These are phyloP conservation scores for Delichon dasypus DNA, from an alignment of 2,797 vertebrate species.

Conservation along the genomic window DNA sequence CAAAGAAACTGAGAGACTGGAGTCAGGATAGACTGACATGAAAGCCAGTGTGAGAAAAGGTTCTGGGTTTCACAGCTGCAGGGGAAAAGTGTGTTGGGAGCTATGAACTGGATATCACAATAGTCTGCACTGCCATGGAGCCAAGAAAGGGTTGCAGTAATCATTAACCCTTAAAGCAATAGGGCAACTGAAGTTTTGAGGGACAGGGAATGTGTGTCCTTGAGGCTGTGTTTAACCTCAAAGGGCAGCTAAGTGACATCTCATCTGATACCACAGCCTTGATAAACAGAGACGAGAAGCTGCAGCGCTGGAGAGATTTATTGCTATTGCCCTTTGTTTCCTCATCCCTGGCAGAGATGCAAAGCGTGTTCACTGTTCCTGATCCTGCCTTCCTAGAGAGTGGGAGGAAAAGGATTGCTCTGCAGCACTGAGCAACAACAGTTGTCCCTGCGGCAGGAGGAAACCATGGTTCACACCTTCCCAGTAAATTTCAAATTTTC, in stretches of 20 bases:
- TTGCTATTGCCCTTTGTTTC: neutral
- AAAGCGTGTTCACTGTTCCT: neutral
- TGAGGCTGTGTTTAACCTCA: neutral
- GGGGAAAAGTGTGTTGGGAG: neutral
- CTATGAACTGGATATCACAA: neutral
- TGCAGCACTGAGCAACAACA: neutral
- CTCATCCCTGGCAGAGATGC: neutral
- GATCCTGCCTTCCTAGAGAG: neutral
- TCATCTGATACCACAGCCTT: neutral
- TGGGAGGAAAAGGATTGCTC: constrained; percentile 16
- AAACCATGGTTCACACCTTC: neutral
- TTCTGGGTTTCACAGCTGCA: neutral
- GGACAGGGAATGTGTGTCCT: neutral
- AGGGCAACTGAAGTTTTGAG: neutral
- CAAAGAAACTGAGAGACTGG: neutral
- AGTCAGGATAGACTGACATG: neutral
- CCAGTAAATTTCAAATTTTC: neutral
- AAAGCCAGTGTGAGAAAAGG: neutral
- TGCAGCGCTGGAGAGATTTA: neutral
- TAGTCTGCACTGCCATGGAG: neutral
- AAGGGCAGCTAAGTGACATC: neutral
- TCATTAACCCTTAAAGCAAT: neutral
- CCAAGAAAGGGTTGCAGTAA: neutral
- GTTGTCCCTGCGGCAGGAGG: neutral
- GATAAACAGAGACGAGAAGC: neutral